Percentiles rank a stretch among this genome's conserved stretches.
Conservation (phyloP, 2,888 invertebrate genomes). For the Drosophila kokeensis region DNA sequence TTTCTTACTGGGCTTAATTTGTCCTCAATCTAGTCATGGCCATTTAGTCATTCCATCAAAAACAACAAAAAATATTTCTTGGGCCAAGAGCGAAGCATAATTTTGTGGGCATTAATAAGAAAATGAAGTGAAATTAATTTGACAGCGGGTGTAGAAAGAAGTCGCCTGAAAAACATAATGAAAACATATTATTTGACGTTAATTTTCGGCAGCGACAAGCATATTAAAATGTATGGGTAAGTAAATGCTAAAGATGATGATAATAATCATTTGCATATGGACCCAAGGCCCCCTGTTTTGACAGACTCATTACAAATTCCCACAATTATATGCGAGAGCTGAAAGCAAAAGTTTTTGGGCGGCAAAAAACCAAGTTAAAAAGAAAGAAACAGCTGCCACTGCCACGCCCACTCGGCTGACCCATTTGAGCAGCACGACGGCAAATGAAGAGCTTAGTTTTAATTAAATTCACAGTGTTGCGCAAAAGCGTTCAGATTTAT, state of each 20-base stretch:
- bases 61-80: constrained; percentile 1
- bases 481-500: constrained; percentile 61
- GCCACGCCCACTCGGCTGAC: constrained; percentile 43
- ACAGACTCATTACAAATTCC: constrained; percentile 49
- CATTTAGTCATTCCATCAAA: constrained; percentile 49
- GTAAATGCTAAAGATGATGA: constrained; percentile 63
- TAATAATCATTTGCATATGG: constrained; percentile 75
- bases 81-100: constrained; percentile 45
- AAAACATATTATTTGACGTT: constrained; percentile 70
- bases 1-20: constrained; percentile 53
- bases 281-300: constrained; percentile 8
- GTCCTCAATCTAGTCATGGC: constrained; percentile 27
- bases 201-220: constrained; percentile 52
- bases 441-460: constrained; percentile 73
- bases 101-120: constrained; percentile 63
- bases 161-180: constrained; percentile 54
- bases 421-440: constrained; percentile 27
- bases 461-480: constrained; percentile 68
- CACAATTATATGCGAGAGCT: constrained; percentile 38
- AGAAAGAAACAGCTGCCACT: constrained; percentile 3
- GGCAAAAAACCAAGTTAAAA: constrained; percentile 4
- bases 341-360: constrained; percentile 33
- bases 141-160: constrained; percentile 29
- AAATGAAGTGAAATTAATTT: constrained; percentile 74
- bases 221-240: constrained; percentile 65